Percentiles rank a stretch among this genome's conserved stretches.
Conservation (phyloP, 2,797 vertebrate species). For the Sebastes minor region DNA sequence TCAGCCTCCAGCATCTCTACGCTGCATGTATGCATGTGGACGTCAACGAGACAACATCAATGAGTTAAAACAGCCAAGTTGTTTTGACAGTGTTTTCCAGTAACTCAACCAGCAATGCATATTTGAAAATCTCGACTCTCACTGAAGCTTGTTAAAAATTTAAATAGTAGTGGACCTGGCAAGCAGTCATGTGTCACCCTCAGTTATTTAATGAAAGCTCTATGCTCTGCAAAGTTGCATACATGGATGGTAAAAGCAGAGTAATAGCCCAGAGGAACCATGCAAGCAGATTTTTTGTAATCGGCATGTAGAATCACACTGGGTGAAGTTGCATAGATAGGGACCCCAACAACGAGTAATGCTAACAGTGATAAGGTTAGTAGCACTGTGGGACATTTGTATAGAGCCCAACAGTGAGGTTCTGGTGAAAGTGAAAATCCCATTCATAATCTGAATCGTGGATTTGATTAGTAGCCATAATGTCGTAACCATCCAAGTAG, state of each 20-base stretch:
- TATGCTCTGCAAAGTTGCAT: neutral
- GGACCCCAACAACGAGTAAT: neutral
- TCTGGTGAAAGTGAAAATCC: too few relatives aligned
- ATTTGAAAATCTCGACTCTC: neutral
- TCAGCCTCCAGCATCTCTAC: conserved; percentile 20
- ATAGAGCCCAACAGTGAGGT: too few relatives aligned
- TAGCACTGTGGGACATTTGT: neutral
- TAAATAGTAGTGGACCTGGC: neutral
- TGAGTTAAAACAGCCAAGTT: conserved; percentile 1
- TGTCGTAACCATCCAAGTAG: too few relatives aligned
- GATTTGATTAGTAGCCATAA: too few relatives aligned
- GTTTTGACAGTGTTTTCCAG: conserved; percentile 37
- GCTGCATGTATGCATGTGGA: neutral
- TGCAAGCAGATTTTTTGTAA: neutral
- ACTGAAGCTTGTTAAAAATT: conserved; percentile 33
- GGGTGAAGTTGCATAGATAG: neutral
- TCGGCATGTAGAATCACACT: neutral
- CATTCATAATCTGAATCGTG: too few relatives aligned
- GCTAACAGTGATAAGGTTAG: neutral
- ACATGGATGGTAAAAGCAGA: neutral
- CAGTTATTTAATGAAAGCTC: conserved; percentile 23
- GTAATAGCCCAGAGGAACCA: neutral
- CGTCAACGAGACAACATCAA: neutral
- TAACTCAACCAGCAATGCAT: conserved; percentile 16
- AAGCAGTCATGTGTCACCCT: conserved; percentile 7